Conservation (phyloP, 1,140 invertebrate genomes). For the Drosophila erecta region DNA sequence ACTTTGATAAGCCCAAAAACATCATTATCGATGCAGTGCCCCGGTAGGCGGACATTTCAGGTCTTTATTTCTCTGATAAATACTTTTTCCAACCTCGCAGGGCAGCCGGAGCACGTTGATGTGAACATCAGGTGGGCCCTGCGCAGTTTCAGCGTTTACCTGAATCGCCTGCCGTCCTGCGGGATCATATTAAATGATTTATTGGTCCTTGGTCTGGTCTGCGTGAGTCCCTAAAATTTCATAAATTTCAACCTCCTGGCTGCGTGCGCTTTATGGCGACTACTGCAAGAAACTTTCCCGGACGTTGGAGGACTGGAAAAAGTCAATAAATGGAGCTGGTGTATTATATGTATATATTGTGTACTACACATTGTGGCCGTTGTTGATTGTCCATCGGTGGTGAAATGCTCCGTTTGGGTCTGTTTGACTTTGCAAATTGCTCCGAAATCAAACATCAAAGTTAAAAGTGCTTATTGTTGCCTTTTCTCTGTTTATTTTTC, state of each 20-base stretch:
- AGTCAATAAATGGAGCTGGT: slow-evolving; percentile 57
- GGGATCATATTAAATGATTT: slow-evolving; percentile 70
- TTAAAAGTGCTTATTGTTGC: slow-evolving; percentile 60
- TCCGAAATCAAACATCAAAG: slow-evolving; percentile 60
- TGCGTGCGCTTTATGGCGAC: slow-evolving; percentile 61
- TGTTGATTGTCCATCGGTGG: slow-evolving; percentile 14
- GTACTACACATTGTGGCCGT: slow-evolving; percentile 48
- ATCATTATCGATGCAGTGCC: slow-evolving; percentile 53
- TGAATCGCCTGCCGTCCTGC: slow-evolving; percentile 26
- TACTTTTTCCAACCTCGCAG: slow-evolving; percentile 10
- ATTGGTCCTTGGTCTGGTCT: slow-evolving; percentile 65
- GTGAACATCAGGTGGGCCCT: slow-evolving; percentile 57
- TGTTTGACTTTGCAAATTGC: slow-evolving; percentile 60
- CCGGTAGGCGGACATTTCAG: slow-evolving; percentile 35
- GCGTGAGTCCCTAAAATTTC: slow-evolving; percentile 70
- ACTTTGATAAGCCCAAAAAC: slow-evolving; percentile 54
- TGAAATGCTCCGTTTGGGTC: slow-evolving; percentile 24
- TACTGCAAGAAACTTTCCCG: slow-evolving; percentile 46
- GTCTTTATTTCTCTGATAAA: slow-evolving; percentile 6
- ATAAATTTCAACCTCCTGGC: slow-evolving; percentile 60
- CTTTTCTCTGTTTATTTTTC: slow-evolving; percentile 49
- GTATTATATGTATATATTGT: slow-evolving; percentile 32
- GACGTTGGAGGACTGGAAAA: slow-evolving; percentile 5
- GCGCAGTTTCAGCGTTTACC: slow-evolving; percentile 17
- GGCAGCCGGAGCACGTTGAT: slow-evolving; percentile 56